Evolutionary conservation across 2,113 vertebrate genomes (phyloP).

Genomic region (Ochotona curzoniae): DNA sequence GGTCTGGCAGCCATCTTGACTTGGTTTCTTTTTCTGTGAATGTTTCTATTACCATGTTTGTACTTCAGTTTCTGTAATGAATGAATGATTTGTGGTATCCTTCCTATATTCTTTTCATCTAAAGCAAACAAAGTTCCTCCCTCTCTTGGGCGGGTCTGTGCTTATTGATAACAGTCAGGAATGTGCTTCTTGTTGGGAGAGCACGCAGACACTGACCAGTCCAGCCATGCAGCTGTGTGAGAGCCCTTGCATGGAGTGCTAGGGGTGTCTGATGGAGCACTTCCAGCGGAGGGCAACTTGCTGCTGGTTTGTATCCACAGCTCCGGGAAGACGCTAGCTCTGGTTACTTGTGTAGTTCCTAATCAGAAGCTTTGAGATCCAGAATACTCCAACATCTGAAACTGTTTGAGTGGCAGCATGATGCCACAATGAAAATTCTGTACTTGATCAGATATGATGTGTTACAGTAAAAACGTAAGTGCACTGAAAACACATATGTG

Average conservation of each 20-base stretch:
- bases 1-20: not conserved
- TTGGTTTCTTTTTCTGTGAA: not conserved
- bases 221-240: not conserved
- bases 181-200: not conserved
- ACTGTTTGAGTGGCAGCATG: no score
- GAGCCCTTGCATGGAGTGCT: not conserved
- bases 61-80: conserved; percentile 11
- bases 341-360: not conserved
- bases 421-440: no score
- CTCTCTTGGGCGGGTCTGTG: not conserved
- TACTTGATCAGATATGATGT: no score
- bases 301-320: not conserved
- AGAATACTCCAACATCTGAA: no score
- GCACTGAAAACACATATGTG: no score
- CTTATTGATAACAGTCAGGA: not conserved
- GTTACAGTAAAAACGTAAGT: no score
- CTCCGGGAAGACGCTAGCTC: not conserved
- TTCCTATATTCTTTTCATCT: not conserved
- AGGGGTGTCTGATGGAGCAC: not conserved
- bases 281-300: not conserved
- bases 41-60: not conserved
- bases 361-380: no score
- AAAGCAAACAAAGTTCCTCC: not conserved
- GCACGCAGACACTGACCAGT: not conserved
- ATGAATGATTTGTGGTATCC: not conserved